A percentile compares a stretch with the other conserved stretches of the same genome.
phyloP scores from a whole-genome alignment of 2,113 vertebrate species.

The Bothrops jararaca region DNA sequence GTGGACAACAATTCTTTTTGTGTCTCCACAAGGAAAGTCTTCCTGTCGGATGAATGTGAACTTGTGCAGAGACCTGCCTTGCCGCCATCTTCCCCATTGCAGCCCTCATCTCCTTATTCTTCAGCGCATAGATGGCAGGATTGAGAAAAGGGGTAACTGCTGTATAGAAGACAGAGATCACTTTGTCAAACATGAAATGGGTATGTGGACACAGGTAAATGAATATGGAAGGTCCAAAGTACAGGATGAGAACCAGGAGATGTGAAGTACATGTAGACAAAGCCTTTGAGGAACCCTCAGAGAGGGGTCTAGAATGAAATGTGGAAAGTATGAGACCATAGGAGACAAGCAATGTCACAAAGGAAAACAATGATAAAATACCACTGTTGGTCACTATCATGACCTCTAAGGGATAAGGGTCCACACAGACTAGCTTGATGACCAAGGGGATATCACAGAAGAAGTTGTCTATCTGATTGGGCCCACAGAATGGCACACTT shows the following conservation, averaged over 20 bases:
- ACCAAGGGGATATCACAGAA: slow-evolving; percentile 55
- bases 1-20: not conserved
- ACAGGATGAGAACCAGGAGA: slow-evolving; percentile 30
- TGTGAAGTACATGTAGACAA: slow-evolving; percentile 47
- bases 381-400: slow-evolving; percentile 54
- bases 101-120: slow-evolving; percentile 47
- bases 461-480: slow-evolving; percentile 47
- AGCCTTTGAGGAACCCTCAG: slow-evolving; percentile 21
- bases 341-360: slow-evolving; percentile 48
- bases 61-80: not conserved
- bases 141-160: slow-evolving; percentile 54
- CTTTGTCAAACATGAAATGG: slow-evolving; percentile 20
- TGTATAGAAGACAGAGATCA: slow-evolving; percentile 47
- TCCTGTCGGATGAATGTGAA: not conserved
- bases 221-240: slow-evolving; percentile 33
- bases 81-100: slow-evolving; percentile 28
- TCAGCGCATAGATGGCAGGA: slow-evolving; percentile 49
- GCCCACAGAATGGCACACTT: slow-evolving; percentile 47
- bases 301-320: slow-evolving; percentile 22
- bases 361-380: slow-evolving; percentile 39
- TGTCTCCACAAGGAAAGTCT: not conserved
- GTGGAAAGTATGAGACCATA: slow-evolving; percentile 46
- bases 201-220: slow-evolving; percentile 31
- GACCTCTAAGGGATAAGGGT: slow-evolving; percentile 40
- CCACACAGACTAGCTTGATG: slow-evolving; percentile 48